These are phyloP conservation scores for Cervus canadensis DNA, from an alignment of 2,113 vertebrate genomes.

Conservation along the genomic window DNA sequence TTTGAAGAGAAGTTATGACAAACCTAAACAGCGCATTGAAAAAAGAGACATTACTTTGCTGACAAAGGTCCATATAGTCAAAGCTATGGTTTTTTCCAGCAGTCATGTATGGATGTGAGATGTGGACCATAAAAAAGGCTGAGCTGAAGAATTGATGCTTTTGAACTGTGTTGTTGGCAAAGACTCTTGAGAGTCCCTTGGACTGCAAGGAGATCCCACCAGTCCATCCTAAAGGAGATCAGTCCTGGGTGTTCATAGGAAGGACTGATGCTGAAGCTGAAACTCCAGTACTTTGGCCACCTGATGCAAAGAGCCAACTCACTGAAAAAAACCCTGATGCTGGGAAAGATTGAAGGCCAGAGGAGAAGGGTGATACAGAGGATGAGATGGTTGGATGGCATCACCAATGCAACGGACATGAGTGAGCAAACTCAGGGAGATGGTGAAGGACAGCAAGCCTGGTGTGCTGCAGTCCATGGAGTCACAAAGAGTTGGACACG, in stretches of 20 bases:
- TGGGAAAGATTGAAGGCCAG: neutral
- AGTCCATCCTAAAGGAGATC: neutral
- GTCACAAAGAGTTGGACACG: neutral
- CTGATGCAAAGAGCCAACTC: neutral
- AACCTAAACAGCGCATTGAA: neutral
- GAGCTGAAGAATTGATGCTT: neutral
- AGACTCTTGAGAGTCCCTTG: neutral
- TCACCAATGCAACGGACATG: neutral
- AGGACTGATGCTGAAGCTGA: neutral
- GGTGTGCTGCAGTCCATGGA: neutral
- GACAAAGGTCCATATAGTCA: neutral
- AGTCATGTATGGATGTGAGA: neutral
- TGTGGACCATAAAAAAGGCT: neutral
- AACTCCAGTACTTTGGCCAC: neutral
- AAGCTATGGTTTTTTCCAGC: neutral
- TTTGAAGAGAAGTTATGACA: neutral
- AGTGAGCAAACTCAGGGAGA: neutral
- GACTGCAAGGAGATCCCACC: neutral
- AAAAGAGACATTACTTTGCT: neutral
- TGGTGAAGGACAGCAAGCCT: neutral
- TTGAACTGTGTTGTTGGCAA: neutral
- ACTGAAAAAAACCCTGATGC: neutral
- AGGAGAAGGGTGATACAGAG: neutral
- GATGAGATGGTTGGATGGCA: neutral
- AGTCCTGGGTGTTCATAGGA: neutral